Evolutionary conservation across 2,113 vertebrate species (phyloP).

Genomic region (Xerus inauris): DNA sequence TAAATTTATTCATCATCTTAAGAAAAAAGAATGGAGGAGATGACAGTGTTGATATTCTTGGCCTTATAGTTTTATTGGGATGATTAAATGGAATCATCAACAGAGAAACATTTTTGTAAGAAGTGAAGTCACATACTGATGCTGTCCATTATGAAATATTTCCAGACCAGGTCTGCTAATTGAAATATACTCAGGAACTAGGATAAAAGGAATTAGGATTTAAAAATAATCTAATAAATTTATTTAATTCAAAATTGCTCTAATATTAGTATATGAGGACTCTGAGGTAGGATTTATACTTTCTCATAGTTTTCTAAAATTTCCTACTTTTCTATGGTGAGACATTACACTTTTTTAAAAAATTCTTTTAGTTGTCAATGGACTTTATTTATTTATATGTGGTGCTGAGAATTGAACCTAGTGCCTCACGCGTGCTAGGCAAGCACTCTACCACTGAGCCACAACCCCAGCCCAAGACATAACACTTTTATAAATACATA

Average conservation of each 20-base stretch:
- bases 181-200: neutral
- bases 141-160: neutral
- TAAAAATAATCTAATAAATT: neutral
- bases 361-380: no score
- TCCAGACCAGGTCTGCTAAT: neutral
- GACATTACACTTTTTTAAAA: neutral
- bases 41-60: neutral
- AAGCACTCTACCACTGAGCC: no score
- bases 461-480: no score
- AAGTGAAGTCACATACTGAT: neutral
- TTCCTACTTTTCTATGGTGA: neutral
- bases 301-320: neutral
- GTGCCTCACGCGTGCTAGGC: no score
- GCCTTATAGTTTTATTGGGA: neutral
- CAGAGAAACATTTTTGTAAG: neutral
- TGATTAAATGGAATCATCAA: neutral
- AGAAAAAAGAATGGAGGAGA: neutral
- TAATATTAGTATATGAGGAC: neutral
- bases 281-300: neutral
- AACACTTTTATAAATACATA: neutral
- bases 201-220: neutral
- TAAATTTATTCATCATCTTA: neutral
- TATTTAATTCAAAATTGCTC: constrained; percentile 46
- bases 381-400: no score
- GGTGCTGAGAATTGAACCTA: no score